Evolutionary conservation across 2,888 invertebrate species (phyloP), one percentile per base, ranked within the genome.

Genomic region (Teinopalpus imperialis): DNA sequence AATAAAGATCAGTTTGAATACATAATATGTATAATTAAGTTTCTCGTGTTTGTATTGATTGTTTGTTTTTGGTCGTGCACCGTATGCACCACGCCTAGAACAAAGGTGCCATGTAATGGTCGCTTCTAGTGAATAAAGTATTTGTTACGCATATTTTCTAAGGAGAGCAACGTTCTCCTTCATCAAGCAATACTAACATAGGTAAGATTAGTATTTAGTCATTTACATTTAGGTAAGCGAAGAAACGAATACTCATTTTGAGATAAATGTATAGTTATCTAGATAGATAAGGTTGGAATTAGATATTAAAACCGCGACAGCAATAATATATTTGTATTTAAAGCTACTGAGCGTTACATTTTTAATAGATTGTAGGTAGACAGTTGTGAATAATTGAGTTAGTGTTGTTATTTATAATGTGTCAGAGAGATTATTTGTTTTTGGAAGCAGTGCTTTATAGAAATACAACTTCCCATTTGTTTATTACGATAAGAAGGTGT

Each of bases 301-400:
- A 70, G 71, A 50, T 66, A 69, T 64, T 73, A 74, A 72, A n/a
- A 77, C 79, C 81, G 85, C 87, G 71, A 85, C 86, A 88, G 88
- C 87, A 88, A 88, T 88, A 88, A 87, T 85, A 83, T 83, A 86
- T 85, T 85, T 88, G 87, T 88, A 87, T 85, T 80, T 81, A 82
- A 76, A 82, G 86, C 86, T 86, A 87, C 81, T 78, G 86, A 81
- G 86, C 82, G 85, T 86, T 85, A 80, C 83, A 83, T 81, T 81
- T 86, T 83, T 80, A 81, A 81, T 82, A 83, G 81, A 76, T 69
- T 67, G 73, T 86, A 85, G 81, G 74, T 85, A 83, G 82, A 71
- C 70, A 75, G 76, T 82, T 83, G 80, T 82, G 81, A 78, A 76
- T 81, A 81, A 74, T 66, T 72, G 69, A 75, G 75, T 78, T 82